Percentiles rank a stretch among this genome's conserved stretches.
Conservation (phyloP, 2,113 vertebrate species). For the Tachycineta bicolor region DNA sequence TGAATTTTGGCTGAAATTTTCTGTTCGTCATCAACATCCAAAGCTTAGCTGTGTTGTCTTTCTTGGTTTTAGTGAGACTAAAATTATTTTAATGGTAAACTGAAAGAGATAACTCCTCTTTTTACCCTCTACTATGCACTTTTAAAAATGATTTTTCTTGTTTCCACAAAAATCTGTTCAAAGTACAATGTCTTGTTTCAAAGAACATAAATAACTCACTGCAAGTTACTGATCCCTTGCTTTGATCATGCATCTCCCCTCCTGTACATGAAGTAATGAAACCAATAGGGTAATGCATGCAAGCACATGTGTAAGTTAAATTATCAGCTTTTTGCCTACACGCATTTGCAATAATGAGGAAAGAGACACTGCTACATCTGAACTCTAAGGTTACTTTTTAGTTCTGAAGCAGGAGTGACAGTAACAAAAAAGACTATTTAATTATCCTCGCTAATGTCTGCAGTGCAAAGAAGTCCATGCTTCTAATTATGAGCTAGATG, state of each 20-base stretch:
- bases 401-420: neutral
- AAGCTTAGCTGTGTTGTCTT: neutral
- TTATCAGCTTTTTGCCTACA: neutral
- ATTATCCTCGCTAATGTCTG: neutral
- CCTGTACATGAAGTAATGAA: neutral
- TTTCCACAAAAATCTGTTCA: neutral
- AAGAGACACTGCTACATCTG: neutral
- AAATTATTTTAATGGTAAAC: neutral
- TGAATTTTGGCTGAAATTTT: neutral
- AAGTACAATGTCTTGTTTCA: slow-evolving; percentile 52
- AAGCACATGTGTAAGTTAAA: neutral
- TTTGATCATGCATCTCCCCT: neutral
- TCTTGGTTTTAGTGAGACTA: neutral
- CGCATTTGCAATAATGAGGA: neutral
- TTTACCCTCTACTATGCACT: neutral
- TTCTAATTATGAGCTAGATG: neutral
- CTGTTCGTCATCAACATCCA: neutral
- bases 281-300: neutral
- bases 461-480: neutral
- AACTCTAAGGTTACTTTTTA: neutral
- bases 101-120: slow-evolving; percentile 2
- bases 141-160: neutral
- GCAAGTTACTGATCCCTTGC: slow-evolving; percentile 5
- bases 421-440: neutral
- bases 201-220: slow-evolving; percentile 56